phyloP scores from a whole-genome alignment of 2,797 vertebrate species.

The Danio kyathit region DNA sequence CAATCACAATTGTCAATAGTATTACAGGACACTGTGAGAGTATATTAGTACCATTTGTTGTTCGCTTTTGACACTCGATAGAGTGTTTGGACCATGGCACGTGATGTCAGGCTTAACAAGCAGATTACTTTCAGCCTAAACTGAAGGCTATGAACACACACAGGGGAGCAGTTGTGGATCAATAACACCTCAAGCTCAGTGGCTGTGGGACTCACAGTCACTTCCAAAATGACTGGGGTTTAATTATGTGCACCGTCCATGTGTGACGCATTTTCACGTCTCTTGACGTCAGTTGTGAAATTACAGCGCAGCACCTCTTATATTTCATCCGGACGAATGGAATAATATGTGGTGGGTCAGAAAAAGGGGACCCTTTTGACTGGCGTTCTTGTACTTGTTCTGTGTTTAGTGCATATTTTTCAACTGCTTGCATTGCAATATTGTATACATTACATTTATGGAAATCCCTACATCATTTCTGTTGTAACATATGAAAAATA shows the following conservation, averaged over 20 bases:
- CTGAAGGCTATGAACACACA: background rate
- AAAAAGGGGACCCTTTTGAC: slow-evolving; percentile 21
- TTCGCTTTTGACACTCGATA: too few relatives aligned
- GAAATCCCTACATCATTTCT: slow-evolving; percentile 9
- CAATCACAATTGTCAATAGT: too few relatives aligned
- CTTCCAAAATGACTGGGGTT: slow-evolving; percentile 1
- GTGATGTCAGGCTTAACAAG: too few relatives aligned
- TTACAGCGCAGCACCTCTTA: background rate
- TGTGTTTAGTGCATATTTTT: background rate
- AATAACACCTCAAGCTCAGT: background rate
- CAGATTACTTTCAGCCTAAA: slow-evolving; percentile 29
- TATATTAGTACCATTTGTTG: too few relatives aligned
- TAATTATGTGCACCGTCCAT: slow-evolving; percentile 25
- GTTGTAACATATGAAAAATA: background rate
- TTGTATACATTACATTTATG: background rate
- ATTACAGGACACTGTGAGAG: too few relatives aligned
- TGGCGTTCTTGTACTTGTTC: slow-evolving; percentile 8
- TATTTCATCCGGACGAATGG: slow-evolving; percentile 18
- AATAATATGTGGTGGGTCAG: background rate
- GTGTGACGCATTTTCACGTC: slow-evolving; percentile 32
- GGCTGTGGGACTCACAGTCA: slow-evolving; percentile 25
- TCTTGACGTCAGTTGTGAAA: slow-evolving; percentile 38
- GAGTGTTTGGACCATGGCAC: too few relatives aligned
- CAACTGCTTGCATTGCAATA: background rate
- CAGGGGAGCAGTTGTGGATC: background rate